Evolutionary conservation across 2,797 vertebrate genomes (phyloP).

Genomic region (Oreortyx pictus): DNA sequence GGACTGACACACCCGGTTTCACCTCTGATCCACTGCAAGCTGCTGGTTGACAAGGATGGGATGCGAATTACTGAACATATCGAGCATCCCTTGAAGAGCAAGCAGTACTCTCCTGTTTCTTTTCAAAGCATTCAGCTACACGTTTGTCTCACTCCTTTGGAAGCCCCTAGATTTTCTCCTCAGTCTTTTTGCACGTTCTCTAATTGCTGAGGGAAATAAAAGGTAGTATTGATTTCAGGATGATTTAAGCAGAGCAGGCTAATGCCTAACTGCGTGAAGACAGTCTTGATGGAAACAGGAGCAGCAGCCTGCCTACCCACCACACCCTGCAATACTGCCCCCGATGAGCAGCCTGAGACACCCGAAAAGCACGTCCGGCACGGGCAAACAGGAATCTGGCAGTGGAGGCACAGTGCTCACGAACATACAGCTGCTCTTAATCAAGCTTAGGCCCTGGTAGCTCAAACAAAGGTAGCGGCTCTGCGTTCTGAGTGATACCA

Average conservation of each 20-base stretch:
- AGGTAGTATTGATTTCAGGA: neutral
- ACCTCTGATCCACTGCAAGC: neutral
- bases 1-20: neutral
- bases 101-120: neutral
- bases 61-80: accelerated
- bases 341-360: neutral
- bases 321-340: neutral
- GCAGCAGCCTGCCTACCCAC: neutral
- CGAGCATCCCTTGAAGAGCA: neutral
- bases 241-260: neutral
- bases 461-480: neutral
- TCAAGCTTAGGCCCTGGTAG: neutral
- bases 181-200: neutral
- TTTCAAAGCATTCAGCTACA: neutral
- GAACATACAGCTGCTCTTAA: neutral
- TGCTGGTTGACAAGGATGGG: neutral
- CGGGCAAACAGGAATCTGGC: neutral
- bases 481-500: neutral
- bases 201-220: neutral
- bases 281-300: neutral
- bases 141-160: neutral
- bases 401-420: accelerated
- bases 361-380: neutral
- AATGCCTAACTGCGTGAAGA: accelerated
- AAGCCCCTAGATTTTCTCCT: neutral